Evolutionary conservation across 2,797 vertebrate species (phyloP), one percentile per base, ranked within the genome.

Genomic region (Orientallactaga sibirica): DNA sequence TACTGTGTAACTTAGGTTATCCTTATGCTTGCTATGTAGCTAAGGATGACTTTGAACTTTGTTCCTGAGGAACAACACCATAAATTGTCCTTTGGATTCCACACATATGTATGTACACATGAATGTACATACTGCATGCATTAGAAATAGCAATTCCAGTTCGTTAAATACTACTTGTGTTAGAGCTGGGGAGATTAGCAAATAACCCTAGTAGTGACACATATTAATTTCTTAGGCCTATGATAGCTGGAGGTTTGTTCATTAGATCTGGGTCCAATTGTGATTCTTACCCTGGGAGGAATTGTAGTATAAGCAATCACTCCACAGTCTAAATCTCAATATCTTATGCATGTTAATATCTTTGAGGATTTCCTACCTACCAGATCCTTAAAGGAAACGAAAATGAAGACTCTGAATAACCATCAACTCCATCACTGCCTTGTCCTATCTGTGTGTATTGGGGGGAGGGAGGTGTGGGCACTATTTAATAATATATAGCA

Each of bases 171-270:
- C 5, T 22, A 48, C 66, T 16, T 58, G 14, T 16, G 4, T 58
- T 58, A 12, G 55, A 16, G 55, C 55, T 58, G 16, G 55, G 55
- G 55, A 58, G 55, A 58, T 43, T 90, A 83, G 52, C 58, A 90
- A 5, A 66, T 48, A 68, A 80, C 14, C 20, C 64, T 84, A 7
- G 1, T 43, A 74, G 52, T 80, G 73, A 43, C 76, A 81, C 88
- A 22, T 5, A 12, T 76, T 71, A 85, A 18, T 48, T 90, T 92
- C 61, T 33, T 92, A 79, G 77, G 81, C 55, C 64, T 95, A 12
- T 15, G 78, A 0, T 12, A n/a, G 27, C 16, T 58, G 7, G 27
- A 16, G 15, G 27, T 71, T 70, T 52, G 25, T 64, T 92, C 73
- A 10, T 71, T 82, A 48, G 27, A 18, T 85, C n/a, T 92, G 24